Evolutionary conservation across 2,888 invertebrate genomes (phyloP).

Genomic region (Callyntrura guangdongensis): DNA sequence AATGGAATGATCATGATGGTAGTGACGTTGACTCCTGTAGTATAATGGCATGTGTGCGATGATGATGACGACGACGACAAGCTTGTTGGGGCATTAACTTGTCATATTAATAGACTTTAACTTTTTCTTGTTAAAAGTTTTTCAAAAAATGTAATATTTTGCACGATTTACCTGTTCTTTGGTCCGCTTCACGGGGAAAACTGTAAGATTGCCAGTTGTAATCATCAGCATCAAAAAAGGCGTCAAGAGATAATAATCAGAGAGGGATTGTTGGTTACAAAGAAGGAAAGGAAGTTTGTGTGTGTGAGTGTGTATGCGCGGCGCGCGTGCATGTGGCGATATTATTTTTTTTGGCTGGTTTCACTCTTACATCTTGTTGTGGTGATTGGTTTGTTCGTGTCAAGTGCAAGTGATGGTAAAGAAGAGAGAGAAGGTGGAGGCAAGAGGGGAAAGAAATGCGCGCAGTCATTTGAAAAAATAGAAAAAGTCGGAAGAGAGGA

Average conservation of each 20-base stretch:
- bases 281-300: no score
- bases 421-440: background rate
- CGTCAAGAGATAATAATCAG: background rate
- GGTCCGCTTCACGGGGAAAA: background rate
- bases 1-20: background rate
- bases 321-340: background rate
- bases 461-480: background rate
- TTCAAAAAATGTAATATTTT: background rate
- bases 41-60: background rate
- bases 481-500: background rate
- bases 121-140: background rate
- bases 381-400: constrained; percentile 10
- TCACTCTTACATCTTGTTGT: background rate
- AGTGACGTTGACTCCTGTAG: background rate
- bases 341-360: constrained; percentile 13
- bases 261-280: background rate
- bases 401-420: background rate
- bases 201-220: background rate
- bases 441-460: background rate
- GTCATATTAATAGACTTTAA: constrained; percentile 13
- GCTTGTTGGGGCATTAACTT: background rate
- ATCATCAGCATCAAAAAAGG: background rate
- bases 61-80: background rate
- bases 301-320: background rate
- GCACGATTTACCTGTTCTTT: background rate